Evolutionary conservation across 2,113 vertebrate species (phyloP).

Genomic region (Hemicordylus capensis): DNA sequence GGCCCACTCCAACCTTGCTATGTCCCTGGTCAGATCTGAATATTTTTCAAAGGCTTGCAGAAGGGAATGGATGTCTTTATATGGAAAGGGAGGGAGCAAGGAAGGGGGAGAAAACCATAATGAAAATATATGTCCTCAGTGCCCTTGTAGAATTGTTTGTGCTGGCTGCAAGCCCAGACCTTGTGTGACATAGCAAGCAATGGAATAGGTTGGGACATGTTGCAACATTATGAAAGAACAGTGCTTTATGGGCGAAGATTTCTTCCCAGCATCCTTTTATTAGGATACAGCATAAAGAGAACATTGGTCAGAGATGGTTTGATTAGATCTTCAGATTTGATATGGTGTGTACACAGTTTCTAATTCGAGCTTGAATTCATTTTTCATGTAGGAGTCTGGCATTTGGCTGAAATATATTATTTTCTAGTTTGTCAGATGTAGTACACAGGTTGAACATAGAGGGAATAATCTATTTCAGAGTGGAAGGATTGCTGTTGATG

Average conservation of each 20-base stretch:
- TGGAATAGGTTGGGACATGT: conserved; percentile 55
- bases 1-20: no score
- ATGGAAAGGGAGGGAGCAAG: conserved; percentile 45
- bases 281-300: conserved; percentile 30
- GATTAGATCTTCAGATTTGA: conserved; percentile 53
- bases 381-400: conserved; percentile 47
- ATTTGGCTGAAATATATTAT: conserved; percentile 16
- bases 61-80: conserved; percentile 45
- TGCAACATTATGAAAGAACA: conserved; percentile 59
- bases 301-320: conserved; percentile 12
- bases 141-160: conserved; percentile 68
- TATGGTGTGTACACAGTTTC: conserved; percentile 17
- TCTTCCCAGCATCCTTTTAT: conserved; percentile 46
- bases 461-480: neutral
- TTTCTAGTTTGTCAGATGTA: neutral
- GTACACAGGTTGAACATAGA: neutral
- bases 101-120: conserved; percentile 53
- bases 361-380: conserved; percentile 56
- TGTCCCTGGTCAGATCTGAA: conserved; percentile 49
- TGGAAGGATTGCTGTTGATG: neutral
- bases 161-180: conserved; percentile 61
- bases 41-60: conserved; percentile 53
- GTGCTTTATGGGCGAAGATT: conserved; percentile 59
- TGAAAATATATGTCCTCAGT: conserved; percentile 64
- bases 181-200: conserved; percentile 54